Evolutionary conservation across 1,140 invertebrate genomes (phyloP), one percentile per base, ranked within the genome.

Genomic region (Drosophila chauvacae): DNA sequence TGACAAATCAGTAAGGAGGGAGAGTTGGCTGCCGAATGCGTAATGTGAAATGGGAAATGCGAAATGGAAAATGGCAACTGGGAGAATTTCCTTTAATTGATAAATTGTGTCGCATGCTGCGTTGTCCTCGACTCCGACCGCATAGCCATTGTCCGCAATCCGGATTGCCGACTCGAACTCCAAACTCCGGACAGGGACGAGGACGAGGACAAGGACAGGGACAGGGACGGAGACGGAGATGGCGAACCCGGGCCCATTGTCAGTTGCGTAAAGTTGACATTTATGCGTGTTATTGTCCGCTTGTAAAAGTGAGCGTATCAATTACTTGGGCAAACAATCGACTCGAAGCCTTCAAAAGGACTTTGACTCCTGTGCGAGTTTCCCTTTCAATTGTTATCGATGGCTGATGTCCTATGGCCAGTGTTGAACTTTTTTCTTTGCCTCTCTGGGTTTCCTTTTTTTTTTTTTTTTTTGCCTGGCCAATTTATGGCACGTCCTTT

Each of bases 311-410:
- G 84, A 88, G 84, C 85, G 80, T 90, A 90, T 88, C 85, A 88
- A 90, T 90, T 90, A 90, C 85, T 90, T 85, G 63, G 81, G 42
- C 85, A 88, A 88, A 88, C 85, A 88, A 88, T 85, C 77, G 63
- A 72, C 57, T 77, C 76, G 60, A 64, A 71, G 74, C 44, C 59
- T 64, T 70, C 55, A 75, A 56, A 62, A 63, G 53, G 53, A 47
- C 53, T 56, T 71, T 62, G 57, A 56, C 76, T 69, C 30, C 57
- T 58, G 55, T 63, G 39, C 30, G 26, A 60, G 20, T 55, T 71
- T 64, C 44, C 47, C 50, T 73, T 63, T 74, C 64, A 74, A 77
- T 86, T 78, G 62, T 74, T 85, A 41, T 41, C 33, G 51, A 55
- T 56, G 53, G 20, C 48, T 14, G 18, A 26, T n/a, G 53, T 48